phyloP scores from a whole-genome alignment of 2,888 invertebrate genomes.

The Muscina levida region DNA sequence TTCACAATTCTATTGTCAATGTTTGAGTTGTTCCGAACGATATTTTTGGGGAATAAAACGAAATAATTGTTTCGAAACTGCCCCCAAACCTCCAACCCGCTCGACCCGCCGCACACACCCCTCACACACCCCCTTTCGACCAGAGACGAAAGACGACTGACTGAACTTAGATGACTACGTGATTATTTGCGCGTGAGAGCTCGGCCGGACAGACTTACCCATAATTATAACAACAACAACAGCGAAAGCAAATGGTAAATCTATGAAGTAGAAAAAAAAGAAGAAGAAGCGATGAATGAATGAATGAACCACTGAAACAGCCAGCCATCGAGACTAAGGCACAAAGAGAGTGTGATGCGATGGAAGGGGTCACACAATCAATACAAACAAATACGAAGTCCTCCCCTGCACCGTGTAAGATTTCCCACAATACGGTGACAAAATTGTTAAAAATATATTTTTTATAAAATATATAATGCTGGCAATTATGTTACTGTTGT shows the following conservation, averaged over 20 bases:
- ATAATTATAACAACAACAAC: constrained; percentile 27
- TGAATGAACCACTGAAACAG: neutral
- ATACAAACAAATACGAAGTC: too few relatives aligned
- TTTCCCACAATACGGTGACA: too few relatives aligned
- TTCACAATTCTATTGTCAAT: constrained; percentile 3
- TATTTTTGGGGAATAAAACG: constrained; percentile 33
- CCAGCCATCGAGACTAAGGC: too few relatives aligned
- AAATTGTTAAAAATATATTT: too few relatives aligned
- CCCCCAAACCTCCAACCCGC: neutral
- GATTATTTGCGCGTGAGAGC: constrained; percentile 57
- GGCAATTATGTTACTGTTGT: too few relatives aligned
- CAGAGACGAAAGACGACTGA: neutral
- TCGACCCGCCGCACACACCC: neutral
- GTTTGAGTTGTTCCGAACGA: constrained; percentile 27
- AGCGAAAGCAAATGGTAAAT: constrained; percentile 10
- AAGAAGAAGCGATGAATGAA: constrained; percentile 26
- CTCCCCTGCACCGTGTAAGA: too few relatives aligned
- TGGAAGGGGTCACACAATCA: too few relatives aligned
- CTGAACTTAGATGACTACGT: constrained; percentile 60
- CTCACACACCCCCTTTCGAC: neutral
- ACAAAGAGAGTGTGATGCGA: too few relatives aligned
- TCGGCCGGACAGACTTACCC: constrained; percentile 18
- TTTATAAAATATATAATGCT: too few relatives aligned
- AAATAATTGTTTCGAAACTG: neutral
- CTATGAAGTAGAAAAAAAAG: constrained; percentile 8